Percentiles rank a stretch among this genome's conserved stretches.
Evolutionary conservation across 2,888 invertebrate genomes (phyloP).

Genomic region (Mesorhabditis belari): DNA sequence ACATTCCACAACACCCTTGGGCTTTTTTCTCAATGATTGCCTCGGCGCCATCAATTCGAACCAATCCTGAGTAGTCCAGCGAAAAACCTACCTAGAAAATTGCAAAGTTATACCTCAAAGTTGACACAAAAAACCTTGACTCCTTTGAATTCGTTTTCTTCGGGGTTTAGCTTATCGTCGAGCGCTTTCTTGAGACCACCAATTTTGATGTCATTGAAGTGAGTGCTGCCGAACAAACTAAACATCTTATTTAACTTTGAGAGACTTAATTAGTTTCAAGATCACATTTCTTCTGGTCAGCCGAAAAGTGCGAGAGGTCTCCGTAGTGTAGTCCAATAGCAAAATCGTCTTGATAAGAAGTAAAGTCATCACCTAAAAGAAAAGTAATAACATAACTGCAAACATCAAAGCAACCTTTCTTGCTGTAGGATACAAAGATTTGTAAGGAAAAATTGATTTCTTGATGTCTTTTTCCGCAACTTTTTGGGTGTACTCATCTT

Average conservation of each 20-base stretch:
- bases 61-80: constrained; percentile 86
- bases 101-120: no score
- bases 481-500: constrained; percentile 55
- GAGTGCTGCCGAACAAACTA: neutral
- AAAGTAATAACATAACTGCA: neutral
- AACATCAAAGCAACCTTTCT: constrained; percentile 65
- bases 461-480: constrained; percentile 12
- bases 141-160: constrained; percentile 27
- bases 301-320: constrained; percentile 63
- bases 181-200: neutral
- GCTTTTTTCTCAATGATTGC: constrained; percentile 19
- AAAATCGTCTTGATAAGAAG: constrained; percentile 85
- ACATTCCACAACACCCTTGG: constrained; percentile 27
- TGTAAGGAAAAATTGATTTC: constrained; percentile 6
- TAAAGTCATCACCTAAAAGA: constrained; percentile 74
- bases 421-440: constrained; percentile 69
- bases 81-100: constrained; percentile 81
- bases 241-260: no score
- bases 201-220: neutral
- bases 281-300: constrained; percentile 38
- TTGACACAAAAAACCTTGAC: constrained; percentile 16
- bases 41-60: constrained; percentile 63
- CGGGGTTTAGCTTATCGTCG: constrained; percentile 6
- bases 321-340: constrained; percentile 83
- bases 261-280: no score